Evolutionary conservation across 2,797 vertebrate species (phyloP), one percentile per base, ranked within the genome.

Genomic region (Gymnoscopelus microlampas): DNA sequence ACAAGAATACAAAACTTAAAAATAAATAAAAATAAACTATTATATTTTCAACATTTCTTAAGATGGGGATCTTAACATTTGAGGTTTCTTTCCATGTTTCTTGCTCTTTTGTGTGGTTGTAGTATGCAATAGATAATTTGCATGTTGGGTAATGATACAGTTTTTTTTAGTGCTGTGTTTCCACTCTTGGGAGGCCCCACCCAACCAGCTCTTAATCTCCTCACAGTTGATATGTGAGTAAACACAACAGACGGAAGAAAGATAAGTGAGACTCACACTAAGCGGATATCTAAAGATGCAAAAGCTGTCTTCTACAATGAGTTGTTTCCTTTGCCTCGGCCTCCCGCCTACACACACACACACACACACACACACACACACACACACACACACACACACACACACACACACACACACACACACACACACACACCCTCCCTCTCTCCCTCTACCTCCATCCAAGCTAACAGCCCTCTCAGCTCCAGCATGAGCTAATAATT

Each of bases 401-500:
- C 12, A 13, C 49, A 49, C 63, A 71, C 50, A 8, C 32, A 35
- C 26, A 65, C 23, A 70, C 32, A 53, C 58, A 29, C 59, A 55
- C 2, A 55, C 9, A 56, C 19, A 55, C 19, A 15, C 62, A 63
- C 63, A 65, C 26, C 26, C 26, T 29, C 26, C 2, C 26, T 29
- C 26, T 29, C 26, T 29, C 2, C 26, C 26, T 29, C 26, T 19
- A 19, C 59, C 53, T 72, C 73, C 51, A 63, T 68, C 69, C 74
- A 71, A 80, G 71, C 77, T 69, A 80, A 79, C 78, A 66, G 79
- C 67, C 73, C 83, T 79, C 73, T 58, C 53, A 80, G 79, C 83
- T 78, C 60, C 76, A 77, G 64, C 57, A 64, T 78, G 76, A 83
- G 77, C 66, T 76, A 69, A 78, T 87, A 64, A 90, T 90, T 88